Conservation (phyloP, 1,140 invertebrate genomes). For the Sycophila sp. region DNA sequence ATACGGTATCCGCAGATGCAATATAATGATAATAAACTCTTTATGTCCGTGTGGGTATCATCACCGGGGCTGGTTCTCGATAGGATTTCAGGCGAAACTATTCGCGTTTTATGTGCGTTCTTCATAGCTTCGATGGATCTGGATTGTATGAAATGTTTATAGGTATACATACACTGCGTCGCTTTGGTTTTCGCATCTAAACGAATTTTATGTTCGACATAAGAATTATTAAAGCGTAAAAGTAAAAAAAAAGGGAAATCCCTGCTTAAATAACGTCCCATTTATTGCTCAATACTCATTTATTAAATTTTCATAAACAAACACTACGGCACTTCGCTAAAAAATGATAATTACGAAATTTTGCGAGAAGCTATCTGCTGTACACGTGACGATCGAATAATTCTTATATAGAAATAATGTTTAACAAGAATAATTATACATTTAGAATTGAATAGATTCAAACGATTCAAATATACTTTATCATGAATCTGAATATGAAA, state of each 20-base stretch:
- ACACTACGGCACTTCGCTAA: too few relatives aligned
- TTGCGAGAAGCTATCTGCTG: too few relatives aligned
- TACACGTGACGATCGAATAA: too few relatives aligned
- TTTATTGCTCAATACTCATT: too few relatives aligned
- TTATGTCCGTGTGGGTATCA: background rate
- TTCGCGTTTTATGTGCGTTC: conserved; percentile 17
- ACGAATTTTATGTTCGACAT: conserved; percentile 4
- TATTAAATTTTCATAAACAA: too few relatives aligned
- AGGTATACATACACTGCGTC: background rate
- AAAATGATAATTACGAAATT: too few relatives aligned
- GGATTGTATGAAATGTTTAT: conserved; percentile 19
- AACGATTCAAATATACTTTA: too few relatives aligned
- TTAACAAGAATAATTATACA: too few relatives aligned
- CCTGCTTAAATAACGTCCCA: too few relatives aligned
- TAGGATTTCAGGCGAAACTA: conserved; percentile 22
- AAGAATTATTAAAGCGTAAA: conserved; percentile 19
- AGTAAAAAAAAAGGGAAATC: background rate
- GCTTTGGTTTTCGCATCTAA: conserved; percentile 5
- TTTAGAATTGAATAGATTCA: too few relatives aligned
- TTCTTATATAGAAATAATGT: too few relatives aligned
- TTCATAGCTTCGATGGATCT: conserved; percentile 26
- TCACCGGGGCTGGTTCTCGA: background rate
- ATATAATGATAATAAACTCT: conserved; percentile 27
- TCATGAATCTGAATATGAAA: too few relatives aligned
- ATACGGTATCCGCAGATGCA: background rate